Conservation (phyloP, 2,888 invertebrate genomes). For the Tenodera sinensis region DNA sequence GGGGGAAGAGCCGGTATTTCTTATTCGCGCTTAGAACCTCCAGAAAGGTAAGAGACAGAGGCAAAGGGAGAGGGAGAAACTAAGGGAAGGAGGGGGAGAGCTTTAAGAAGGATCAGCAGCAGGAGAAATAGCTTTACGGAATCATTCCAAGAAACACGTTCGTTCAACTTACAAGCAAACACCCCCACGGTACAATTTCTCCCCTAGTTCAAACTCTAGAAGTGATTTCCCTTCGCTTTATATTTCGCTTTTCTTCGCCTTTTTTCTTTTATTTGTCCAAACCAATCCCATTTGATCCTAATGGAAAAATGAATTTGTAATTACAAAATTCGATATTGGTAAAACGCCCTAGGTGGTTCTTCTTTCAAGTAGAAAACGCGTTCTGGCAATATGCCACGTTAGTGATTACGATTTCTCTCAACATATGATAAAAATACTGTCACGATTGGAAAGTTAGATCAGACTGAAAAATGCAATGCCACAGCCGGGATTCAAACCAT, state of each 20-base stretch:
- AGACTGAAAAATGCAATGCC: too few relatives aligned
- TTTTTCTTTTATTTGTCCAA: not conserved
- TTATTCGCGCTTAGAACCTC: not conserved
- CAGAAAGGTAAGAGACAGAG: constrained; percentile 12
- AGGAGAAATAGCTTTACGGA: constrained; percentile 5
- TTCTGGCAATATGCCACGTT: not conserved
- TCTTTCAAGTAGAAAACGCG: not conserved
- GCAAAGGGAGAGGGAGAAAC: too few relatives aligned
- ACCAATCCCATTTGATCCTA: constrained; percentile 20
- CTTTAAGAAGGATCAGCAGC: constrained; percentile 10
- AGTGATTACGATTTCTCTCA: not conserved
- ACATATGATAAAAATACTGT: too few relatives aligned
- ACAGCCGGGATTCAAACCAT: too few relatives aligned
- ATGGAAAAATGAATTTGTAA: constrained; percentile 33
- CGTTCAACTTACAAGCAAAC: constrained; percentile 7
- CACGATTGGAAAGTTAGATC: too few relatives aligned
- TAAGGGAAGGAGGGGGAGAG: not conserved
- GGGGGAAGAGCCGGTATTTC: constrained; percentile 11
- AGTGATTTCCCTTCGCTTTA: constrained; percentile 10
- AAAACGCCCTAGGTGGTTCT: not conserved
- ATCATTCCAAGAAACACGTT: constrained; percentile 10
- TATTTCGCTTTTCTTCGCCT: not conserved
- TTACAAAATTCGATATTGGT: constrained; percentile 15
- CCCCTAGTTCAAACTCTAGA: not conserved
- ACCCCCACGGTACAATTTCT: not conserved